Conservation (phyloP, 2,797 vertebrate species). For the Hapalemur alaotrensis region DNA sequence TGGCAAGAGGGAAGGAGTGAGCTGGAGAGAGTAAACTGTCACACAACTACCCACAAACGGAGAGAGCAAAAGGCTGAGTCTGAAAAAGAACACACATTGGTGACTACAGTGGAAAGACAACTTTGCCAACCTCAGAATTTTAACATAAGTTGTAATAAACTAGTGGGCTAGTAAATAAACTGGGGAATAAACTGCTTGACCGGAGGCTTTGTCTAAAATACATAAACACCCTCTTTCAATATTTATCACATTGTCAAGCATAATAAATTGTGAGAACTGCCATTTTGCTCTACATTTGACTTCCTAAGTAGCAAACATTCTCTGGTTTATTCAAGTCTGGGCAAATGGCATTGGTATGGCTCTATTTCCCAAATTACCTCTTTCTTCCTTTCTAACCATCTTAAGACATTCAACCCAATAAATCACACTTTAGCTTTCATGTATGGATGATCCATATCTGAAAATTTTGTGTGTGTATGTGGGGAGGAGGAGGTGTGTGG, state of each 20-base stretch:
- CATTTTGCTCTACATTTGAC: neutral
- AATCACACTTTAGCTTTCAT: neutral
- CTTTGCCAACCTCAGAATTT: neutral
- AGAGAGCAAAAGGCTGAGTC: neutral
- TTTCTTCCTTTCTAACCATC: neutral
- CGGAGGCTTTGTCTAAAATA: neutral
- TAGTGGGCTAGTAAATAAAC: neutral
- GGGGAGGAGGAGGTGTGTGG: no score
- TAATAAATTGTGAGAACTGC: neutral
- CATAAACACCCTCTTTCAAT: neutral
- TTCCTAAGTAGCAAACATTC: neutral
- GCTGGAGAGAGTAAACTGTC: neutral
- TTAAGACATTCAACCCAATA: neutral
- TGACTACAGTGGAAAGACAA: neutral
- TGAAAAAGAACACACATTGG: neutral
- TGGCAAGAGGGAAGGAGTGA: neutral
- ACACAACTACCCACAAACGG: neutral
- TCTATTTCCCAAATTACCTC: neutral
- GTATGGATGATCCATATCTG: neutral
- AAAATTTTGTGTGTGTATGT: neutral
- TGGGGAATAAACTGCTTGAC: neutral
- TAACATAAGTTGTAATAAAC: neutral
- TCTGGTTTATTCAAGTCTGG: neutral
- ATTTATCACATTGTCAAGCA: neutral
- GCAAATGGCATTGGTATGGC: neutral